These are phyloP conservation scores for Microchrysa polita DNA, from an alignment of 2,888 invertebrate genomes.

Conservation along the genomic window DNA sequence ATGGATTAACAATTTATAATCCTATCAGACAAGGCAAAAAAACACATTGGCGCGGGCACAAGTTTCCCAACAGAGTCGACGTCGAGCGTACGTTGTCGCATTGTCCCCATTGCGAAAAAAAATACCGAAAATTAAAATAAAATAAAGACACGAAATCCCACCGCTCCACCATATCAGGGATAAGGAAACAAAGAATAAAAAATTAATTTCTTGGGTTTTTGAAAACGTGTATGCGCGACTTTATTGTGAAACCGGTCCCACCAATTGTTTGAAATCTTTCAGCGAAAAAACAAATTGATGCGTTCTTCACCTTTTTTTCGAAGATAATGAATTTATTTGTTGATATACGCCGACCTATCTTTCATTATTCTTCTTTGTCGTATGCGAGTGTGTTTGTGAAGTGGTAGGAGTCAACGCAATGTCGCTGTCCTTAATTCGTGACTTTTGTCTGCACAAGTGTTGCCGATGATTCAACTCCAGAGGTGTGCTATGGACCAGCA, in stretches of 20 bases:
- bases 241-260: slow-evolving; percentile 28
- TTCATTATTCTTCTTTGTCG: slow-evolving; percentile 21
- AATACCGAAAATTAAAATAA: too few relatives aligned
- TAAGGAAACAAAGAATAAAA: not conserved
- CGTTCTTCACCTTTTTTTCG: slow-evolving; percentile 35
- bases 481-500: too few relatives aligned
- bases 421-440: too few relatives aligned
- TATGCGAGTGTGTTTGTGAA: too few relatives aligned
- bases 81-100: slow-evolving; percentile 7
- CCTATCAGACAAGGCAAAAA: slow-evolving; percentile 31
- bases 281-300: slow-evolving; percentile 40
- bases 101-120: not conserved
- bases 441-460: too few relatives aligned
- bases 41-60: slow-evolving; percentile 14
- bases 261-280: slow-evolving; percentile 35
- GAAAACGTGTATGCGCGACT: not conserved
- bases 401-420: too few relatives aligned
- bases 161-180: not conserved
- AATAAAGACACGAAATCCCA: slow-evolving; percentile 21
- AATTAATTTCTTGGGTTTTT: slow-evolving; percentile 2
- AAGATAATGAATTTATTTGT: slow-evolving; percentile 39
- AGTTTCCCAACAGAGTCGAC: slow-evolving; percentile 5
- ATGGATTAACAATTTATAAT: slow-evolving; percentile 40
- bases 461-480: too few relatives aligned
- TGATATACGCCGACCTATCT: slow-evolving; percentile 28